These are phyloP conservation scores for Stramonita haemastoma DNA, from an alignment of 2,888 invertebrate genomes.

Conservation along the genomic window DNA sequence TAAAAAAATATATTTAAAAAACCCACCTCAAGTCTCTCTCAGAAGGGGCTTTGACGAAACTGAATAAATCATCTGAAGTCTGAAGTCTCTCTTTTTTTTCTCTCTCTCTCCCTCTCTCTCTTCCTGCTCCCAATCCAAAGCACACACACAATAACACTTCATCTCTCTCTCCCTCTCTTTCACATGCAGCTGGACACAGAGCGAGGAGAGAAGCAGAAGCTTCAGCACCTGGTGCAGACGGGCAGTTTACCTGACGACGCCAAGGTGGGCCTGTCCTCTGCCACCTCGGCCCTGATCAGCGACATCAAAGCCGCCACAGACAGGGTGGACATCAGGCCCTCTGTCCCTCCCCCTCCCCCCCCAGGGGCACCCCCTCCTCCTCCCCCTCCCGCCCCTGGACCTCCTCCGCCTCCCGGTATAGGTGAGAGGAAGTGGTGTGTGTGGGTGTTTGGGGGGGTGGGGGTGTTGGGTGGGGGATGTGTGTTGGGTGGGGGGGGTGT, in stretches of 20 bases:
- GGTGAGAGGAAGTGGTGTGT: constrained; percentile 36
- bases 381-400: constrained; percentile 60
- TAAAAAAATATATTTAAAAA: too few species aligned
- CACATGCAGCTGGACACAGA: constrained; percentile 77
- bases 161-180: too few species aligned
- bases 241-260: constrained; percentile 96
- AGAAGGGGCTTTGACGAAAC: too few species aligned
- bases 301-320: constrained; percentile 50
- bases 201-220: constrained; percentile 84
- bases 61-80: too few species aligned
- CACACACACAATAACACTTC: too few species aligned
- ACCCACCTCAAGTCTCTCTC: too few species aligned
- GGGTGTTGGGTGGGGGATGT: too few species aligned
- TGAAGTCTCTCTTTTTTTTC: too few species aligned
- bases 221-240: constrained; percentile 91
- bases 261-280: constrained; percentile 81
- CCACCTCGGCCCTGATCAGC: constrained; percentile 55
- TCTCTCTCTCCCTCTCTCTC: too few species aligned
- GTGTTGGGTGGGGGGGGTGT: too few species aligned
- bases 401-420: constrained; percentile 48
- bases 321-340: constrained; percentile 51
- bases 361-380: constrained; percentile 66
- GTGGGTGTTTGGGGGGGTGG: too few species aligned
- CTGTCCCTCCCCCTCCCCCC: constrained; percentile 63
- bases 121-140: too few species aligned